phyloP scores from a whole-genome alignment of 2,888 invertebrate genomes.

The Euspilapteryx auroguttella region DNA sequence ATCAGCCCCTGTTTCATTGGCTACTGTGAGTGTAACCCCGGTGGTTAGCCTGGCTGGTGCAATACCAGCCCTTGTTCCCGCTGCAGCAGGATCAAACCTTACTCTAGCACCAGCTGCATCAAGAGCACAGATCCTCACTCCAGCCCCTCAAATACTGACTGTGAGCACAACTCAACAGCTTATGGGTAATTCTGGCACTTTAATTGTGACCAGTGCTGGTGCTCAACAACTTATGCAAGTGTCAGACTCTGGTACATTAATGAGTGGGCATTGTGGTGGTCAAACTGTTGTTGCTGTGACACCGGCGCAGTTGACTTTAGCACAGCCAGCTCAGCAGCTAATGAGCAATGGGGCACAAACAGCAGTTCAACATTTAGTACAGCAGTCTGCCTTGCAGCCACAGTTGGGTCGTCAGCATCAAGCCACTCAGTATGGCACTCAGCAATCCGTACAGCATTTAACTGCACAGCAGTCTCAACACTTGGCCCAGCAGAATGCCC shows the following conservation, averaged over 20 bases:
- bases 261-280: slow-evolving; percentile 50
- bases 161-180: slow-evolving; percentile 53
- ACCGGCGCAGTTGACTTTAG: slow-evolving; percentile 45
- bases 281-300: slow-evolving; percentile 50
- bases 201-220: slow-evolving; percentile 53
- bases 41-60: slow-evolving; percentile 47
- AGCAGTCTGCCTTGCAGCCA: slow-evolving; percentile 17
- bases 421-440: slow-evolving; percentile 15
- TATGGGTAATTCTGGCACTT: slow-evolving; percentile 45
- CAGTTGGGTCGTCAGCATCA: slow-evolving; percentile 20
- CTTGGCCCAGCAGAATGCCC: slow-evolving; percentile 18
- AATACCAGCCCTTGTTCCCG: slow-evolving; percentile 38
- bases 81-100: slow-evolving; percentile 36
- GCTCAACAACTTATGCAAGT: slow-evolving; percentile 55
- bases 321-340: slow-evolving; percentile 36
- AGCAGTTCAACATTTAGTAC: slow-evolving; percentile 42
- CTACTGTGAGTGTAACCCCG: slow-evolving; percentile 51
- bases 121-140: slow-evolving; percentile 42
- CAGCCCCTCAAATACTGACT: slow-evolving; percentile 46
- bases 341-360: slow-evolving; percentile 40
- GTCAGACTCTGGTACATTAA: slow-evolving; percentile 49
- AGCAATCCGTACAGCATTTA: slow-evolving; percentile 22
- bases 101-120: slow-evolving; percentile 45
- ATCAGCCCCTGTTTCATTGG: slow-evolving; percentile 47
- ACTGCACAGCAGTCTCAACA: slow-evolving; percentile 31